Base-by-base conservation (phyloP, 2,797 vertebrate species). In the Cynodonichthys magdalenae region DNA sequence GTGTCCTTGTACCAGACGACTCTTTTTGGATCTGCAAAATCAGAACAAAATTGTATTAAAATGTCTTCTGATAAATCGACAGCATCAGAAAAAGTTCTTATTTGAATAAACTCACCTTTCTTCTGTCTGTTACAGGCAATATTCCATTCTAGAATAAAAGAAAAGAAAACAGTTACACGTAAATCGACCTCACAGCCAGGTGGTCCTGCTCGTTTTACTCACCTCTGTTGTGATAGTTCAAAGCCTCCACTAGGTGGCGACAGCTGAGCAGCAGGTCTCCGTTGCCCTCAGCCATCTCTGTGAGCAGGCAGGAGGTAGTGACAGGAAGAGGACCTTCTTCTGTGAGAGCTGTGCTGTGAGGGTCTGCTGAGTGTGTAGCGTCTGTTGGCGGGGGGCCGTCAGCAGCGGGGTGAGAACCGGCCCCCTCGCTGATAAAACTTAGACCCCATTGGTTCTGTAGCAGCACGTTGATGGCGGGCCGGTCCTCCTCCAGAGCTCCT, bases 401-500 rank as follows among this genome's bases (percentile, higher is more conserved):
- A 49, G 47, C n/a, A 5, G 69, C 6, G 1, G 81, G 67, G 34
- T 11, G 39, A 7, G 67, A 66, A 36, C 53, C 8, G 1, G 77
- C 12, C 54, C 65, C 65, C 19, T 87, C 94, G 0, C 92, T 95
- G 80, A 95, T 95, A 77, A 95, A 95, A 63, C 94, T 95, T 17
- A 95, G 91, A 44, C 95, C 95, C 95, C 95, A 95, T 67, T 95
- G 92, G 80, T 95, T 95, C 79, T 95, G 93, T 62, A 95, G 92
- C 77, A 95, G 90, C 64, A 94, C 92, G 0, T 94, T 92, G 9
- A 95, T 93, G 75, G 92, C 89, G 0, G 93, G 91, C 27, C 92
- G 87, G 54, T 94, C 91, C 70, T 92, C 93, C 53, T 89, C 88
- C 42, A 88, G 85, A 0, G 75, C 72, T 5, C 71, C 58, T 0